A percentile compares a stretch with the other conserved stretches of the same genome.
Conservation (phyloP, 2,113 vertebrate species). For the Archocentrus centrarchus region DNA sequence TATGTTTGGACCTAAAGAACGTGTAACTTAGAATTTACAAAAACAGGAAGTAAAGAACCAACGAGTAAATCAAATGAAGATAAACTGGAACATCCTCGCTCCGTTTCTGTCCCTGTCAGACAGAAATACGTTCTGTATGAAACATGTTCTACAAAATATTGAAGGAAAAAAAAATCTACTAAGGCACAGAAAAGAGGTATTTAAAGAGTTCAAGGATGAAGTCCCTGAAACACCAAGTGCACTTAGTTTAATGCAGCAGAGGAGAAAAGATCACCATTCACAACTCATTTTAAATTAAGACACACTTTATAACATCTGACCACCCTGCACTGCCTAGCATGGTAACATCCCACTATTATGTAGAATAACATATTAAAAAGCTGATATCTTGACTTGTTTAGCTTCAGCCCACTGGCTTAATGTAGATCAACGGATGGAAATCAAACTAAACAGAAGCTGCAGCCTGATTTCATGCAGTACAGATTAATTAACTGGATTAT, state of each 20-base stretch:
- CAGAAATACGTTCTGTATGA: too few species aligned
- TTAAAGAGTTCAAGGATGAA: constrained; percentile 1
- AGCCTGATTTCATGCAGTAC: neutral
- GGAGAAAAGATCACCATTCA: constrained; percentile 25
- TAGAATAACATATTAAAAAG: constrained; percentile 54
- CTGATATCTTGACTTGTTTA: neutral
- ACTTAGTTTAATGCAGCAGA: constrained; percentile 14
- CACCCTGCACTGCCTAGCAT: constrained; percentile 20
- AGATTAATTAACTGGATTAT: neutral
- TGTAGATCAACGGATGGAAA: neutral
- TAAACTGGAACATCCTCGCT: neutral
- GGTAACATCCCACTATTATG: constrained; percentile 13
- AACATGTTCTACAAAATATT: neutral
- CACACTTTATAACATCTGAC: constrained; percentile 21
- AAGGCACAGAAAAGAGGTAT: neutral
- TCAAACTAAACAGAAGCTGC: neutral
- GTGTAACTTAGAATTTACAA: neutral
- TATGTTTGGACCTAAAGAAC: neutral
- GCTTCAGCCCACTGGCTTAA: neutral
- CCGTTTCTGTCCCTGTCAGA: too few species aligned
- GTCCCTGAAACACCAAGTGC: constrained; percentile 3
- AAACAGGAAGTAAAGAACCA: neutral
- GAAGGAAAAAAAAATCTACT: neutral
- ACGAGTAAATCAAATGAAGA: neutral
- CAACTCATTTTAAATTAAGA: constrained; percentile 51